Conservation (phyloP, 2,797 vertebrate genomes). For the Chelmon rostratus region DNA sequence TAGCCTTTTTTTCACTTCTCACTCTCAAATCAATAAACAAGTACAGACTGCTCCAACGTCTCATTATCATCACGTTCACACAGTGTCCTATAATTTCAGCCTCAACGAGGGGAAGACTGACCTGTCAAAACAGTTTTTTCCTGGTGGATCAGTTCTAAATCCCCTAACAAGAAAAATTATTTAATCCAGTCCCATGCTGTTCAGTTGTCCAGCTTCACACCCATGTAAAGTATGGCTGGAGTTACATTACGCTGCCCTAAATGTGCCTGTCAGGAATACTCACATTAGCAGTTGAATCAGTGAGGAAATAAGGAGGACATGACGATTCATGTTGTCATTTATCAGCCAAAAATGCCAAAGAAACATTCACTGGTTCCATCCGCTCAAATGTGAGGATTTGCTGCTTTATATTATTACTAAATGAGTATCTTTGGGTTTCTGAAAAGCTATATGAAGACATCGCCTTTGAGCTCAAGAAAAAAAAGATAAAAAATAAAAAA, state of each 20-base stretch:
- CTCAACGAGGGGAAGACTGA: neutral
- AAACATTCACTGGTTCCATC: neutral
- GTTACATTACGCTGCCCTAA: neutral
- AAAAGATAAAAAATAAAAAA: too few relatives aligned
- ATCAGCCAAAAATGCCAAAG: neutral
- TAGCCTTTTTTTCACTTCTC: neutral
- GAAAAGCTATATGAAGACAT: neutral
- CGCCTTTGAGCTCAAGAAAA: neutral
- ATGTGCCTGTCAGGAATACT: neutral
- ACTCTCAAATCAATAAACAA: neutral
- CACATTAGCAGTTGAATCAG: neutral
- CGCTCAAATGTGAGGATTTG: neutral
- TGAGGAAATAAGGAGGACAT: neutral
- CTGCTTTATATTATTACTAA: neutral
- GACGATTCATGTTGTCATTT: neutral
- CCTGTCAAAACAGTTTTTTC: neutral
- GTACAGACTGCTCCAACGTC: neutral
- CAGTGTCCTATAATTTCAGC: constrained; percentile 3
- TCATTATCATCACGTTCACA: neutral
- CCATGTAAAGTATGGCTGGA: neutral
- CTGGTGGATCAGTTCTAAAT: neutral
- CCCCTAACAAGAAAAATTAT: neutral
- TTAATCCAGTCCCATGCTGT: neutral
- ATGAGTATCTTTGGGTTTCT: too few relatives aligned
- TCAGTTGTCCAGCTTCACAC: neutral